Percentiles rank a stretch among this genome's conserved stretches.
Conservation (phyloP, 2,888 invertebrate genomes). For the Malachius bipustulatus region DNA sequence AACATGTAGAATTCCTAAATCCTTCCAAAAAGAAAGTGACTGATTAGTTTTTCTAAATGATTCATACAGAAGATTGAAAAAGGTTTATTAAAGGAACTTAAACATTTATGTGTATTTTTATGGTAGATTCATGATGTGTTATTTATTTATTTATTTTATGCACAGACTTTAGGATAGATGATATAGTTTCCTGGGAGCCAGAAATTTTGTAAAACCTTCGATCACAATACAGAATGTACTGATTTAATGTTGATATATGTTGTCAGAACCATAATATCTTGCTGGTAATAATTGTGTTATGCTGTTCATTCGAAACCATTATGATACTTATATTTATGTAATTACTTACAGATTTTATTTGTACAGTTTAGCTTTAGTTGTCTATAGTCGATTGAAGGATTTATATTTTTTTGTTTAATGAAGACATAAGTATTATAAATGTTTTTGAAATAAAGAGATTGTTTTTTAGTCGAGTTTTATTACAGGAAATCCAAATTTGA, state of each 20-base stretch:
- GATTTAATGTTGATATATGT: conserved; percentile 36
- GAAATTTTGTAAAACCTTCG: no score
- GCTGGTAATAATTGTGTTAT: conserved; percentile 33
- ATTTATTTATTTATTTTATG: no score
- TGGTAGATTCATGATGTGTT: no score
- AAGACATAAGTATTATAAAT: conserved; percentile 35
- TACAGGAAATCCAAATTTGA: no score
- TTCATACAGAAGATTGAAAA: no score
- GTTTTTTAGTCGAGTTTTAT: conserved; percentile 29
- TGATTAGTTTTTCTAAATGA: no score
- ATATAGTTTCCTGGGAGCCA: no score
- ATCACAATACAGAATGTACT: conserved; percentile 27
- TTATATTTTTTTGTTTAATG: conserved; percentile 26
- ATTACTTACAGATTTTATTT: conserved; percentile 23
- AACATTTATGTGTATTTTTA: no score
- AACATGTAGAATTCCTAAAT: no score
- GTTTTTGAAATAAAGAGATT: conserved; percentile 39
- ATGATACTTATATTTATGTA: conserved; percentile 21
- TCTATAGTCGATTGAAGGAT: conserved; percentile 28
- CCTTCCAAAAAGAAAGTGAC: no score
- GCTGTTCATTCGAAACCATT: conserved; percentile 26
- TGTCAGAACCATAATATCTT: conserved; percentile 31
- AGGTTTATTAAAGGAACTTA: no score
- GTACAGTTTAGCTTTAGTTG: conserved; percentile 30
- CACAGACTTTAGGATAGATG: no score